Evolutionary conservation across 2,113 vertebrate species (phyloP).

Genomic region (Ranitomeya variabilis): DNA sequence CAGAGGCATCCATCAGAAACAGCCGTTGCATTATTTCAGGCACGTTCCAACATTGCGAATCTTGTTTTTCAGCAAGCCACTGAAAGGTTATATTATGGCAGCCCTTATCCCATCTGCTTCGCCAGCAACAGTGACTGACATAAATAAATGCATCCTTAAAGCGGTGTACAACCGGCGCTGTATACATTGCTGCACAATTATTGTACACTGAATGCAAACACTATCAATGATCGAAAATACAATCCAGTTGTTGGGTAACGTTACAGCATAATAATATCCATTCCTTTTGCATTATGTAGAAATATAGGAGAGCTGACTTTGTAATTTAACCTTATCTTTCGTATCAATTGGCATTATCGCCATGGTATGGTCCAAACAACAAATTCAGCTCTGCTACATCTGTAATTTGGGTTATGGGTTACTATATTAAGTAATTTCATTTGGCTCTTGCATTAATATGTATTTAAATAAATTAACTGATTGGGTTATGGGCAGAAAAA

Average conservation of each 20-base stretch:
- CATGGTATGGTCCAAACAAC: neutral
- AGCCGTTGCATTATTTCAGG: slow-evolving; percentile 40
- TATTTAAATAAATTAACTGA: neutral
- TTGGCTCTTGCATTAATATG: neutral
- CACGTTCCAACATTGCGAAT: slow-evolving; percentile 38
- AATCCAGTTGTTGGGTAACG: neutral
- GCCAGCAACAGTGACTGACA: slow-evolving; percentile 33
- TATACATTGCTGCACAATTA: slow-evolving; percentile 1
- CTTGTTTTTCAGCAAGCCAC: slow-evolving; percentile 42
- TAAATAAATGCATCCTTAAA: slow-evolving; percentile 37
- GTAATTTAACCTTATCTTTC: neutral
- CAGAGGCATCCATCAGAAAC: slow-evolving; percentile 20
- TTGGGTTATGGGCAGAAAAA: neutral
- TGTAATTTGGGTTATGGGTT: neutral
- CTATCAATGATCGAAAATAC: neutral
- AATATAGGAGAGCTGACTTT: neutral
- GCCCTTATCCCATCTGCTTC: slow-evolving; percentile 40
- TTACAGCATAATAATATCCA: neutral
- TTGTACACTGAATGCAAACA: neutral
- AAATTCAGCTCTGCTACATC: neutral
- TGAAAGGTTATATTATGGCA: slow-evolving; percentile 33
- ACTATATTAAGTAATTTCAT: neutral
- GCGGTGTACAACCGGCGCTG: neutral
- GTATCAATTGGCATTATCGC: neutral
- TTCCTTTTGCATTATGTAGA: neutral